phyloP scores from a whole-genome alignment of 2,113 vertebrate species.

The Salvator merianae region DNA sequence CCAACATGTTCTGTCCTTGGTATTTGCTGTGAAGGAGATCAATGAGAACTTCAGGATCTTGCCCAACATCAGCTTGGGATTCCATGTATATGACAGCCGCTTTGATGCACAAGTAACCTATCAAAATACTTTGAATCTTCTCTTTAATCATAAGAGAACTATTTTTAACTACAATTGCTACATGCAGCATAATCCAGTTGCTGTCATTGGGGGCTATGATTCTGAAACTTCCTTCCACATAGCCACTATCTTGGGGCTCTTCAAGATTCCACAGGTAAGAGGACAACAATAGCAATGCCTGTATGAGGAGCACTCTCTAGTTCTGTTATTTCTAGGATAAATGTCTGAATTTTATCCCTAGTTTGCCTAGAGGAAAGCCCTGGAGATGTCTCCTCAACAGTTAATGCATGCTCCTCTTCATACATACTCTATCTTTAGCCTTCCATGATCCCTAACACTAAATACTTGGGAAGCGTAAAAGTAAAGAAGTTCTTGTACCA shows the following conservation, averaged over 20 bases:
- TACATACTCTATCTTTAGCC: no score
- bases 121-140: conserved; percentile 22
- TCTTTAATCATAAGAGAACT: neutral
- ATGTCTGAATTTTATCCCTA: no score
- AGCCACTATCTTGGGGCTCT: conserved; percentile 2
- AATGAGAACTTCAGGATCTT: neutral
- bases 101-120: conserved; percentile 15
- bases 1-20: conserved; percentile 12
- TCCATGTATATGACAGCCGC: conserved; percentile 19
- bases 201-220: conserved; percentile 4
- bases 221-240: conserved; percentile 5
- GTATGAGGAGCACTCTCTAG: neutral
- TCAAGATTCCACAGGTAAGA: conserved; percentile 24
- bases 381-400: no score
- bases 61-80: conserved; percentile 6
- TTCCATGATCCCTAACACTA: no score
- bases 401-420: no score
- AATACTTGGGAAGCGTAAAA: no score
- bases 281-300: neutral
- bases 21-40: conserved; percentile 13
- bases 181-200: neutral
- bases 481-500: no score
- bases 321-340: neutral
- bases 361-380: no score
- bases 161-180: conserved; percentile 7